Evolutionary conservation across 2,797 vertebrate genomes (phyloP).

Genomic region (Oreortyx pictus): DNA sequence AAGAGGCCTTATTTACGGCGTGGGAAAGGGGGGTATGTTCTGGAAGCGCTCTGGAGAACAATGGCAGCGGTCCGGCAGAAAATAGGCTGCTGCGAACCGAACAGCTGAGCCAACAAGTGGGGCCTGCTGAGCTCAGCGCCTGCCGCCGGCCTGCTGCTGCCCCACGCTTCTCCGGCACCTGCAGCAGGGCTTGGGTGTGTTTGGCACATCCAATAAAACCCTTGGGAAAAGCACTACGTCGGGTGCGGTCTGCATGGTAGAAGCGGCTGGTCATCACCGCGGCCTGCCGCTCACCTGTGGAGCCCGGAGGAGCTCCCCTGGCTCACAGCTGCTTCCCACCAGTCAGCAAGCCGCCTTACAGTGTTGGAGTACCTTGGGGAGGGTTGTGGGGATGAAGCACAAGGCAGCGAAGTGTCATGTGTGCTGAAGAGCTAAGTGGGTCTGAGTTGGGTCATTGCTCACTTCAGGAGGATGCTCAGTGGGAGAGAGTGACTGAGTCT

Average conservation of each 20-base stretch:
- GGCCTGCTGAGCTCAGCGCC: background rate
- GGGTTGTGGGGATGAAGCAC: background rate
- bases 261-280: background rate
- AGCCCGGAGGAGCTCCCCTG: background rate
- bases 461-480: background rate
- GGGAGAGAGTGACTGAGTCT: background rate
- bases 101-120: background rate
- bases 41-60: slow-evolving; percentile 6
- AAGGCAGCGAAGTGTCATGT: background rate
- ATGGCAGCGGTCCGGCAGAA: slow-evolving; percentile 12
- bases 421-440: background rate
- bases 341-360: background rate
- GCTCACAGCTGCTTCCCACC: background rate
- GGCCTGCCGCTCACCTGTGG: background rate
- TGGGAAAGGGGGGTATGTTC: slow-evolving; percentile 26
- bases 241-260: fast-evolving
- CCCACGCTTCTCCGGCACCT: background rate
- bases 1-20: background rate
- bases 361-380: background rate
- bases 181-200: background rate
- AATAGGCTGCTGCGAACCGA: background rate
- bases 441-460: background rate
- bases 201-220: background rate
- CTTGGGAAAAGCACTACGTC: fast-evolving
- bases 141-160: background rate